Percentiles rank a stretch among this genome's conserved stretches.
Evolutionary conservation across 2,888 invertebrate genomes (phyloP).

Genomic region (Busseola fusca): DNA sequence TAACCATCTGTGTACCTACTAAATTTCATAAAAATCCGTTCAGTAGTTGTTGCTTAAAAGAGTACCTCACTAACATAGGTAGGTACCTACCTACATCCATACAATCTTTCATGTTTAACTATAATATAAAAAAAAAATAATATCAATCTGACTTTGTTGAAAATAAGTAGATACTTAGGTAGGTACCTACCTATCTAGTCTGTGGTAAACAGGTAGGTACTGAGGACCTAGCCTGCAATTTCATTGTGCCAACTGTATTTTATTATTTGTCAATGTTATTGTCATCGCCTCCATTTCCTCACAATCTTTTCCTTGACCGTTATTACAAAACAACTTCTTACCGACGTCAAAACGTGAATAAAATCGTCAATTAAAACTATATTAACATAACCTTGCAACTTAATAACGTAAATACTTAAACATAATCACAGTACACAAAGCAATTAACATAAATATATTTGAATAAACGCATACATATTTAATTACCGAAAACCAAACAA

Average conservation of each 20-base stretch:
- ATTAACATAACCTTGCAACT: constrained; percentile 29
- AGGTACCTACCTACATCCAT: too few relatives aligned
- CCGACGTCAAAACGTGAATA: constrained; percentile 20
- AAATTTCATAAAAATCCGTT: too few relatives aligned
- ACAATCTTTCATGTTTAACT: too few relatives aligned
- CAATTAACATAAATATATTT: constrained; percentile 45
- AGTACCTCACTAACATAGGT: too few relatives aligned
- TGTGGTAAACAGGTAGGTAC: too few relatives aligned
- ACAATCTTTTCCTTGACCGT: constrained; percentile 6
- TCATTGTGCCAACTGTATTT: neutral
- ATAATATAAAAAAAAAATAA: too few relatives aligned
- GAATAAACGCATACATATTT: constrained; percentile 42
- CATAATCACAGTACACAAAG: constrained; percentile 29
- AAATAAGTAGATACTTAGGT: too few relatives aligned
- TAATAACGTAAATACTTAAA: constrained; percentile 20
- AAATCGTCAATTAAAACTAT: constrained; percentile 23
- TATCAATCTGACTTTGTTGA: too few relatives aligned
- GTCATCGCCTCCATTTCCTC: constrained; percentile 14
- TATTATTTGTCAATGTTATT: constrained; percentile 5
- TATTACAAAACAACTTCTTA: constrained; percentile 9
- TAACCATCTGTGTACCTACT: too few relatives aligned
- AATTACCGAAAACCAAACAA: constrained; percentile 69
- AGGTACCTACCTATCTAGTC: too few relatives aligned
- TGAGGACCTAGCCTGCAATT: neutral
- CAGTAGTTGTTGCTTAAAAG: too few relatives aligned